A percentile compares a stretch with the other conserved stretches of the same genome.
phyloP scores from a whole-genome alignment of 1,140 invertebrate genomes.

The Gonatopus flavifemur region DNA sequence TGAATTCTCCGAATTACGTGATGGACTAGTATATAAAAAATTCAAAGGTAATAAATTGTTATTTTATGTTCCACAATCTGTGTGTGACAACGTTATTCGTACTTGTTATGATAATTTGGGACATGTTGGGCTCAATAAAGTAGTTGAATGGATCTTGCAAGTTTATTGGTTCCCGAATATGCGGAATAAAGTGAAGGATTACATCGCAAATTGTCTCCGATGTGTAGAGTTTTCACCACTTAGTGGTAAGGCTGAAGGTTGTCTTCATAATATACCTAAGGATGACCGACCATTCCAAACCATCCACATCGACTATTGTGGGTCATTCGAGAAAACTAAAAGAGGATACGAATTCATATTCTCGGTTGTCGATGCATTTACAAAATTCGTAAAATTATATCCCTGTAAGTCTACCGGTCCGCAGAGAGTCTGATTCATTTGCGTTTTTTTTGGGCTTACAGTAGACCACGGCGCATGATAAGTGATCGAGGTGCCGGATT shows the following conservation, averaged over 20 bases:
- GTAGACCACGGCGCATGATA: no score
- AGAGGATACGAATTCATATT: no score
- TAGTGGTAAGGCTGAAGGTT: background rate
- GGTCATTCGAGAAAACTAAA: background rate
- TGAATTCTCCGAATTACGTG: no score
- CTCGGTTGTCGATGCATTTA: no score
- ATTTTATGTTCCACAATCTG: background rate
- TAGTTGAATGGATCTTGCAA: background rate
- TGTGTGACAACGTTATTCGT: background rate
- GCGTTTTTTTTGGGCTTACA: no score
- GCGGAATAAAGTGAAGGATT: background rate
- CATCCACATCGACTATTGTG: background rate
- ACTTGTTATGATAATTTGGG: background rate
- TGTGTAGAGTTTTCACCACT: background rate
- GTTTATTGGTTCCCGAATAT: background rate
- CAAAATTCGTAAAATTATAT: background rate
- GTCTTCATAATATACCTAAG: background rate
- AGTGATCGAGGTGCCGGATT: no score
- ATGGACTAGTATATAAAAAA: background rate
- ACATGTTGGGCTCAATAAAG: background rate
- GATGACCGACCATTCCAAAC: background rate
- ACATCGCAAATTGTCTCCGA: background rate
- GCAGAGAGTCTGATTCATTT: no score
- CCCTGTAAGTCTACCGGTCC: no score
- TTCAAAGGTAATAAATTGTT: background rate